Percentiles rank a stretch among this genome's conserved stretches.
Evolutionary conservation across 2,888 invertebrate genomes (phyloP).

Genomic region (Fragum whitleyi): DNA sequence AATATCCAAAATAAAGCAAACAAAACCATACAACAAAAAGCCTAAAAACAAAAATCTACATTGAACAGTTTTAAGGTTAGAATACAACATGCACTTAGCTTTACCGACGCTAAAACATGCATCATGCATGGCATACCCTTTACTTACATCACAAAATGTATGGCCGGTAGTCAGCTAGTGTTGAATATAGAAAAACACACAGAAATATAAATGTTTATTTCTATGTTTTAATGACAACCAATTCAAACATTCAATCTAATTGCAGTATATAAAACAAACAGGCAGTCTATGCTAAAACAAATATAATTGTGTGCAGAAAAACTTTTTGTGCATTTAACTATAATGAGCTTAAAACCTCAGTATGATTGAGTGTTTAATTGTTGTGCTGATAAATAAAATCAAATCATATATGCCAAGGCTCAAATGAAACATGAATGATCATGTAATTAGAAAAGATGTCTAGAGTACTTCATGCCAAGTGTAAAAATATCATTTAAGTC

Average conservation of each 20-base stretch:
- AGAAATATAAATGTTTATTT: conserved; percentile 55
- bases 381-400: no score
- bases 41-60: no score
- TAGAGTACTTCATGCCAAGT: no score
- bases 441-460: no score
- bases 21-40: no score
- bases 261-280: conserved; percentile 19
- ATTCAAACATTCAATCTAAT: conserved; percentile 26
- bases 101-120: conserved; percentile 17
- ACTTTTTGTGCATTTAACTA: not conserved
- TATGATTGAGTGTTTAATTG: no score
- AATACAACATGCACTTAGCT: conserved; percentile 13
- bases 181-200: conserved; percentile 63
- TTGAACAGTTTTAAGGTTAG: not conserved
- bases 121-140: conserved; percentile 46
- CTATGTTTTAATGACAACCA: conserved; percentile 35
- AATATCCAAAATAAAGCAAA: no score
- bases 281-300: conserved; percentile 28
- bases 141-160: conserved; percentile 81
- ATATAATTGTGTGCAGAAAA: not conserved
- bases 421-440: no score
- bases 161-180: conserved; percentile 79
- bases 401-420: no score
- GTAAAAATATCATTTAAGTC: no score
- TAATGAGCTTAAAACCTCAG: no score